Evolutionary conservation across 2,113 vertebrate genomes (phyloP), one percentile per base, ranked within the genome.

Genomic region (Jaculus jaculus): DNA sequence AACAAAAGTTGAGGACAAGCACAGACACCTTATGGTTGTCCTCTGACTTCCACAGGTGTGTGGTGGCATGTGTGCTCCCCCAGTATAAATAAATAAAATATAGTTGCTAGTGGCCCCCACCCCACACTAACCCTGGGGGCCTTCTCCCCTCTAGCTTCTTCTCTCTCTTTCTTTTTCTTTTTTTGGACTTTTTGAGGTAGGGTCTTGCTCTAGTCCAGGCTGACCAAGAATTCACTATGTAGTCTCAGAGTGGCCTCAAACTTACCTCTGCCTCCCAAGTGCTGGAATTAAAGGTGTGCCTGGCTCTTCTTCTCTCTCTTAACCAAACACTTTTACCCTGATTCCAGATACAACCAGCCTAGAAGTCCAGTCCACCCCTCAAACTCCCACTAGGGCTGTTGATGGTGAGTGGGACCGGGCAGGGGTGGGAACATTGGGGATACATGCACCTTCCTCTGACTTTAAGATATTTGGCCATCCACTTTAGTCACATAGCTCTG

Each of bases 321-420:
- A 34, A 60, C 30, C 12, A 16, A 54, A 54, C 63, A 20, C 26
- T 6, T 71, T 68, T 69, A 71, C 13, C 51, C 8, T 58, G 61
- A 81, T 47, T 82, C 28, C 61, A 93, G 89, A 63, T 9, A 2
- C 84, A 21, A 39, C 0, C 42, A 11, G 15, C n/a, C 54, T 24
- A 15, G 96, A 93, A 17, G 20, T 72, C 17, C 66, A 26, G 23
- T 1, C 79, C 60, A 66, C 24, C 3, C 47, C 77, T 69, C 37
- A 5, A 23, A 74, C 23, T 7, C 24, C 32, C 15, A 21, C 11
- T 8, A 0, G 1, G 39, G 42, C 39, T 23, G 5, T 37, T 16
- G 20, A 17, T 7, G 87, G 94, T 96, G 58, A 96, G 96, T 93
- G 42, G 39, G 4, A 0, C 39, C 24, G 47, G 13, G 12, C 5